These are phyloP conservation scores for Zootermopsis nevadensis DNA, from an alignment of 2,888 invertebrate species.

Conservation along the genomic window DNA sequence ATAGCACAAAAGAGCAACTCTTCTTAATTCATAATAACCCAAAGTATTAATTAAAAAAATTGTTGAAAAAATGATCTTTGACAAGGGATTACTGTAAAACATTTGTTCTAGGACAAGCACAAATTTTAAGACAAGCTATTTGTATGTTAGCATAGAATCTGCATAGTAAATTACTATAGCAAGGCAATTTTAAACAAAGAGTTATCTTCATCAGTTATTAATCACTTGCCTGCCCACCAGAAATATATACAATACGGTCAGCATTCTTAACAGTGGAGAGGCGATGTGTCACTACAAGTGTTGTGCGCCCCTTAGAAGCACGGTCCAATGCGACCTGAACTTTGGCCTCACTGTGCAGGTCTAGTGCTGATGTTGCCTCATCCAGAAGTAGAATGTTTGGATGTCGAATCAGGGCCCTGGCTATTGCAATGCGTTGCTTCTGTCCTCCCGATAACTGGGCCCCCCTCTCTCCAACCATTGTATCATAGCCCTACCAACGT, in stretches of 20 bases:
- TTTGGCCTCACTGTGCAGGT: conserved; percentile 78
- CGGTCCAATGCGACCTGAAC: conserved; percentile 85
- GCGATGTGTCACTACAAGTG: conserved; percentile 64
- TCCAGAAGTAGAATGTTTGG: conserved; percentile 81
- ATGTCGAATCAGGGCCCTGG: conserved; percentile 79
- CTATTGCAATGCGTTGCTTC: conserved; percentile 89
- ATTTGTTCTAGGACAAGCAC: background rate
- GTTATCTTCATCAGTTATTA: background rate
- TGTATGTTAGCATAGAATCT: background rate
- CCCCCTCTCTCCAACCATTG: conserved; percentile 82
- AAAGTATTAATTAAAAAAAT: too few relatives aligned
- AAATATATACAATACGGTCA: conserved; percentile 66
- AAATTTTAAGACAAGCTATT: background rate
- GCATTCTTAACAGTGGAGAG: conserved; percentile 60
- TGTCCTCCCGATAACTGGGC: conserved; percentile 86
- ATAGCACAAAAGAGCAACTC: too few relatives aligned
- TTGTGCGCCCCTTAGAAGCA: conserved; percentile 71
- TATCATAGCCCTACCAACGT: conserved; percentile 73
- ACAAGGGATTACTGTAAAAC: too few relatives aligned
- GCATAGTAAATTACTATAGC: background rate
- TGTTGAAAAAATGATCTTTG: too few relatives aligned
- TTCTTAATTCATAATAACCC: too few relatives aligned
- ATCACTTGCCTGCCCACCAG: conserved; percentile 67
- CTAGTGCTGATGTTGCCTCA: conserved; percentile 87
- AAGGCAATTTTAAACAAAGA: background rate